Percentiles rank a stretch among this genome's conserved stretches.
These are phyloP conservation scores for Helleia helle DNA, from an alignment of 2,888 invertebrate genomes.

Conservation along the genomic window DNA sequence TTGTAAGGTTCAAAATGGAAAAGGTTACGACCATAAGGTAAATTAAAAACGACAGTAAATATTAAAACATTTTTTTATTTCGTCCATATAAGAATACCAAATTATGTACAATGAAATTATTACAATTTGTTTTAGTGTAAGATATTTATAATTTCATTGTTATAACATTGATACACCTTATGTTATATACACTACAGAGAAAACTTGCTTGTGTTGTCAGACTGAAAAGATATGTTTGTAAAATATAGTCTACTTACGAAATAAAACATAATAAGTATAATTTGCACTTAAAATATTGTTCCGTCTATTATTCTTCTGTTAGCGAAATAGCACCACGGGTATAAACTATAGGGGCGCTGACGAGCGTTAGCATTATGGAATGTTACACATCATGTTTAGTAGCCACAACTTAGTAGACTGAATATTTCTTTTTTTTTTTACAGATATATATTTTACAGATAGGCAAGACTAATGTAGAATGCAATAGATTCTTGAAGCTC, in stretches of 20 bases:
- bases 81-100: slow-evolving; percentile 67
- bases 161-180: slow-evolving; percentile 62
- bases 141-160: slow-evolving; percentile 65
- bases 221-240: slow-evolving; percentile 66
- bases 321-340: slow-evolving; percentile 25
- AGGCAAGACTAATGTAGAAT: background rate
- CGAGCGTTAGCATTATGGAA: slow-evolving; percentile 55
- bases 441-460: background rate
- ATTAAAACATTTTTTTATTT: slow-evolving; percentile 73
- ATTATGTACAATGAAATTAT: slow-evolving; percentile 72
- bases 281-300: slow-evolving; percentile 59
- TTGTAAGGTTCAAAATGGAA: slow-evolving; percentile 17
- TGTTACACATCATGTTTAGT: slow-evolving; percentile 50
- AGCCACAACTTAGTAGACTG: slow-evolving; percentile 26
- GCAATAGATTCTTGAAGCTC: slow-evolving; percentile 7
- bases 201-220: slow-evolving; percentile 69
- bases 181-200: slow-evolving; percentile 68
- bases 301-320: slow-evolving; percentile 48
- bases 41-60: slow-evolving; percentile 38
- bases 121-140: slow-evolving; percentile 45
- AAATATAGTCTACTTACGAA: slow-evolving; percentile 60
- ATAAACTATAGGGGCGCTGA: slow-evolving; percentile 22
- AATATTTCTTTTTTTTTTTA: too few relatives aligned
- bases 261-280: slow-evolving; percentile 45
- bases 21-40: background rate